Evolutionary conservation across 2,888 invertebrate genomes (phyloP), one percentile per base, ranked within the genome.

Genomic region (Tiliacea citrago): DNA sequence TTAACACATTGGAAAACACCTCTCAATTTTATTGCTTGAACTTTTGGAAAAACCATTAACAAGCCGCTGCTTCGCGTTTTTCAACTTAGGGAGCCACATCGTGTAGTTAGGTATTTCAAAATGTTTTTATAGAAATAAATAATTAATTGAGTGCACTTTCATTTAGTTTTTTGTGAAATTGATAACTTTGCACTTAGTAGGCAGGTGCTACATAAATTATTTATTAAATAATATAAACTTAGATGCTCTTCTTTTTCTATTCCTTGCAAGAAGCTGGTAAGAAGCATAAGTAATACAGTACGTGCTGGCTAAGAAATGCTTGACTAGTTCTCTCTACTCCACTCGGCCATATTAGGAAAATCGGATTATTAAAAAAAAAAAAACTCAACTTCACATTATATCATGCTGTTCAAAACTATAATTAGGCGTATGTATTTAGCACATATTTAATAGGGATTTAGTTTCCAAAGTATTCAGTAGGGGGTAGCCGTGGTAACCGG

Each of bases 1-100:
- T 60, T 60, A 69, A 68, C 68, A 77, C 68, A 71, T 71, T 75
- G 68, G 35, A 71, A 75, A 77, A 63, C 24, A 71, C 53, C 57
- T 63, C 74, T 77, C 73, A 39, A 35, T 35, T 70, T 67, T 75
- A 73, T 61, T 57, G 60, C 61, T 53, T 16, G 29, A 62, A 71
- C 57, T 67, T 72, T 68, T 51, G 39, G 45, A 57, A 63, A 79
- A 53, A 67, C 16, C 16, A 71, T n/a, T 55, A 53, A 67, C 42
- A 67, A 18, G 24, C 42, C 18, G 42, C 21, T 13, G 9, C 13
- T 24, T 81, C 47, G 70, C 16, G n/a, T 21, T 62, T 61, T 67
- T 61, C 13, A 47, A 16, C 13, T 9, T 47, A 1, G 21, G 1
- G 51, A 68, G 1, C 1, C 18, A 21, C 16, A 9, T 29, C 7